Base-by-base conservation (phyloP, 1,140 invertebrate species). In the Hypothenemus hampei region DNA sequence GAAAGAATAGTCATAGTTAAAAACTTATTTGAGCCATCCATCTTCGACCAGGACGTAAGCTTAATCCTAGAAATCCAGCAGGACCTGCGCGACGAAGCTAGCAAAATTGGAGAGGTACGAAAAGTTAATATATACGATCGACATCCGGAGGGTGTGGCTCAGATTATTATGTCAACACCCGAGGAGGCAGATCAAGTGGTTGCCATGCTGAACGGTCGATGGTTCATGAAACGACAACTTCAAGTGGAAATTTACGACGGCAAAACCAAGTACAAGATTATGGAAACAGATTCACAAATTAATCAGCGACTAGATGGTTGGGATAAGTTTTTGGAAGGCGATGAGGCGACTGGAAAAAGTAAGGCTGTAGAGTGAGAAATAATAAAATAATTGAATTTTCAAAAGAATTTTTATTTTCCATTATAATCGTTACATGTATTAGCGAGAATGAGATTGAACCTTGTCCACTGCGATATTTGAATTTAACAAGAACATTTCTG, bases 201-300 rank as follows among this genome's bases (percentile, higher is more conserved):
- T 10, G 76, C 83, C 59, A 77, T 93, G 35, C 79, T 99, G 62
- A 90, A 98, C 74, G 87, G 89, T 0, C 78, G 93, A n/a, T 93
- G 88, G 80, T 97, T 97, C 75, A 87, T 84, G 3, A 85, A 93
- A 65, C 77, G 89, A 21, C 80, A 86, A 72, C 78, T 99, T 16
- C 81, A 77, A 3, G 96, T 93, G 2, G 84, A 87, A 67, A 84
- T 87, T 53, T 98, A 93, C 91, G 95, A 99, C 77, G 97, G 97
- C 4, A 87, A 86, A 70, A 94, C 91, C 0, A 97, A 95, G 72
- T 98, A 89, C 73, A 91, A 84, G 69, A 82, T 96, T 62, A 77
- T 81, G 48, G 96, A 99, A 75, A 93, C 94, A 0, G 92, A 93
- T 66, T 85, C 85, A 40, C 89, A 98, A 71, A 82, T 84, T 3